Conservation (phyloP, 2,797 vertebrate genomes). For the Harpagifer antarcticus region DNA sequence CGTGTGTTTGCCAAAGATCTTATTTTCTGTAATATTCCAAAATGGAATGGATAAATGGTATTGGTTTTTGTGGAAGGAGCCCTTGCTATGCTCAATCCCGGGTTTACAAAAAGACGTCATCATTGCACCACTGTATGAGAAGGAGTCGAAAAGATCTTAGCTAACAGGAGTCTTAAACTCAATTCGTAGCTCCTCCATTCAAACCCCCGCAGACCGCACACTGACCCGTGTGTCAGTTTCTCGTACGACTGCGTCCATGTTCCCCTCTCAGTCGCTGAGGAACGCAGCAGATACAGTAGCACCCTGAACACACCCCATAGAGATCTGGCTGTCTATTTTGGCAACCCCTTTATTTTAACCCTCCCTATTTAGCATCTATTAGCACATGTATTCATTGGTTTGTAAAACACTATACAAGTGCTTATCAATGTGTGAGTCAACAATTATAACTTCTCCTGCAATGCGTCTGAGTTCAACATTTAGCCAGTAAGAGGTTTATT, state of each 20-base stretch:
- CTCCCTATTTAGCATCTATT: not conserved
- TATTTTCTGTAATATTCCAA: no score
- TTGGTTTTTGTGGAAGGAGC: no score
- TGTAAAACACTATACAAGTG: not conserved
- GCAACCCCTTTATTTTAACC: slow-evolving; percentile 20
- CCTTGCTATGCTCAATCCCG: no score
- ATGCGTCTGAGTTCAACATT: not conserved
- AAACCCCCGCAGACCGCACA: slow-evolving; percentile 24
- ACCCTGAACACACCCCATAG: slow-evolving; percentile 16
- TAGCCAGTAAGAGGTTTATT: not conserved
- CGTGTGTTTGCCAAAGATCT: no score
- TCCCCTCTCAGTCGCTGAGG: slow-evolving; percentile 54
- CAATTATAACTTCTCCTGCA: not conserved
- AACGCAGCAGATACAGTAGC: slow-evolving; percentile 66
- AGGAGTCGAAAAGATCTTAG: slow-evolving; percentile 18
- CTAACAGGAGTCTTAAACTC: slow-evolving; percentile 2
- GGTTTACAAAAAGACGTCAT: no score
- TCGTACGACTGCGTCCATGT: slow-evolving; percentile 8
- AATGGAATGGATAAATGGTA: no score
- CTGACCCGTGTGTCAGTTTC: slow-evolving; percentile 12
- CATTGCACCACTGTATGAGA: not conserved
- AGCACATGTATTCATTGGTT: not conserved
- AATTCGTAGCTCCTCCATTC: slow-evolving; percentile 28
- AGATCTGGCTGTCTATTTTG: slow-evolving; percentile 7
- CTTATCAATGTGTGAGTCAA: not conserved